Conservation (phyloP, 1,140 invertebrate genomes). For the fruit fly (Drosophila melanogaster) region Release_6_plus_ISO1_MT NC_004354.4:4894001-4894500, state of each 20-base stretch:
- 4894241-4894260: conserved; percentile 30
- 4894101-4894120: conserved; percentile 57
- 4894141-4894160: conserved; percentile 6
- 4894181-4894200: conserved; percentile 1
- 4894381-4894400: not conserved
- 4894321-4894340: conserved; percentile 26
- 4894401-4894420: conserved; percentile 3
- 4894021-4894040: conserved; percentile 78
- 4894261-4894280: conserved; percentile 29
- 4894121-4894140: conserved; percentile 45
- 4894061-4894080: conserved; percentile 55
- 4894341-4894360: conserved; percentile 8
- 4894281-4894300: conserved; percentile 33
- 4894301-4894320: conserved; percentile 26
- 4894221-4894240: conserved; percentile 17
- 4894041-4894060: conserved; percentile 77
- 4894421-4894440: not conserved
- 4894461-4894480: too few species aligned
- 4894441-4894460: not conserved
- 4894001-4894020: conserved; percentile 74
- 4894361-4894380: not conserved
- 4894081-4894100: conserved; percentile 17
- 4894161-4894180: conserved; percentile 15
- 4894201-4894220: conserved; percentile 18
- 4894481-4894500: too few species aligned